These are phyloP conservation scores for Lithophane semibrunnea DNA, from an alignment of 2,888 invertebrate genomes.

Conservation along the genomic window DNA sequence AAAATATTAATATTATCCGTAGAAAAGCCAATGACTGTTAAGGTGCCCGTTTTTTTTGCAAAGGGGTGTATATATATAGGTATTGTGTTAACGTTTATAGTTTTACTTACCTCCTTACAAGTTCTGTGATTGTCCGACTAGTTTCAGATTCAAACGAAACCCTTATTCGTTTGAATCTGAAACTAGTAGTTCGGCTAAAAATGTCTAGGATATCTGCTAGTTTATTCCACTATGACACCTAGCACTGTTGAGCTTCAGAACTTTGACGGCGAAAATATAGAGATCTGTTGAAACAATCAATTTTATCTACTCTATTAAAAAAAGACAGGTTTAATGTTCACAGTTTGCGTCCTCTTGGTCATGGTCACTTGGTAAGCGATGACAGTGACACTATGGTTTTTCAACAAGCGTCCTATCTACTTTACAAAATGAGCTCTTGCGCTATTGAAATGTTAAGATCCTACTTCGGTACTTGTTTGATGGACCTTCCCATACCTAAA, in stretches of 20 bases:
- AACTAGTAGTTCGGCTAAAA: not conserved
- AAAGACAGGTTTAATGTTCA: not conserved
- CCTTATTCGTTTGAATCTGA: too few species aligned
- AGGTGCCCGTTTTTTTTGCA: too few species aligned
- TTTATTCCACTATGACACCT: not conserved
- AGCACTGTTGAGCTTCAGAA: not conserved
- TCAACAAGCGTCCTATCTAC: not conserved
- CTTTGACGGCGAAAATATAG: not conserved
- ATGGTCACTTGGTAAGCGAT: not conserved
- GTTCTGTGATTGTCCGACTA: not conserved
- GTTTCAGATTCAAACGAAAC: not conserved
- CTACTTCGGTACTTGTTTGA: not conserved
- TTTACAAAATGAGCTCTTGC: not conserved
- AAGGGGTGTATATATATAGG: too few species aligned
- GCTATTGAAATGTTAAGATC: conserved; percentile 17
- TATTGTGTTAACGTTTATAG: not conserved
- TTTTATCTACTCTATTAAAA: not conserved
- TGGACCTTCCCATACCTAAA: not conserved
- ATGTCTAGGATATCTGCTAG: too few species aligned
- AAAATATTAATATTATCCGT: too few species aligned
- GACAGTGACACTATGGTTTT: not conserved
- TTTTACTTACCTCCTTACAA: not conserved
- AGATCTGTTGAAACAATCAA: not conserved
- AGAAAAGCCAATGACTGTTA: too few species aligned
- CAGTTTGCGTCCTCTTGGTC: not conserved